These are phyloP conservation scores for Bombylius discolor DNA, from an alignment of 2,888 invertebrate species.

Conservation along the genomic window DNA sequence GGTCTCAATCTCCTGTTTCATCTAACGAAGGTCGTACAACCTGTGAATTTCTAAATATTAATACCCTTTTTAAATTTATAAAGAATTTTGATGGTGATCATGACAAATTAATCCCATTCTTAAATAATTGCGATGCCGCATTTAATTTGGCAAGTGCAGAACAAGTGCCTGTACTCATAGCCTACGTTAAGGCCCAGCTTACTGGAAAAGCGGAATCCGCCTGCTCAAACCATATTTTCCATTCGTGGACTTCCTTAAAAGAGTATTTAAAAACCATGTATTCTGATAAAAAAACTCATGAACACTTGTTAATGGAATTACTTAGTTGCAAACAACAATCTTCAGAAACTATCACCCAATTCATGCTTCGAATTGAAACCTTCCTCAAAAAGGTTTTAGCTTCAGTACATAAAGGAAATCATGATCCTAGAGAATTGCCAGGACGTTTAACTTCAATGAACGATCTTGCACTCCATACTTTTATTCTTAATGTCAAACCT, in stretches of 20 bases:
- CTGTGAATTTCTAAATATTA: too few relatives aligned
- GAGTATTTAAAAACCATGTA: neutral
- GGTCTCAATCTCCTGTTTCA: too few relatives aligned
- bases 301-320: neutral
- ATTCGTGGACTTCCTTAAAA: neutral
- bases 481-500: constrained; percentile 1
- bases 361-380: constrained; percentile 1
- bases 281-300: neutral
- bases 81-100: neutral
- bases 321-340: neutral
- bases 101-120: neutral
- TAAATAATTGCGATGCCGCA: neutral
- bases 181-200: neutral
- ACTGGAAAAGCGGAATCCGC: neutral
- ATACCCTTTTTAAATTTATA: neutral
- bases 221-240: neutral
- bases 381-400: neutral
- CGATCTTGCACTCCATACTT: constrained; percentile 6
- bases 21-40: too few relatives aligned
- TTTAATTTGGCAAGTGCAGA: neutral
- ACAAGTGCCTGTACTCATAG: neutral
- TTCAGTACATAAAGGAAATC: constrained; percentile 1
- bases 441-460: constrained; percentile 5
- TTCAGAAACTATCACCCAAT: constrained; percentile 4
- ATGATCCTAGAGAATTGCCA: neutral